Percentiles rank a stretch among this genome's conserved stretches.
phyloP scores from a whole-genome alignment of 2,888 invertebrate species.

The Gibbula magus region DNA sequence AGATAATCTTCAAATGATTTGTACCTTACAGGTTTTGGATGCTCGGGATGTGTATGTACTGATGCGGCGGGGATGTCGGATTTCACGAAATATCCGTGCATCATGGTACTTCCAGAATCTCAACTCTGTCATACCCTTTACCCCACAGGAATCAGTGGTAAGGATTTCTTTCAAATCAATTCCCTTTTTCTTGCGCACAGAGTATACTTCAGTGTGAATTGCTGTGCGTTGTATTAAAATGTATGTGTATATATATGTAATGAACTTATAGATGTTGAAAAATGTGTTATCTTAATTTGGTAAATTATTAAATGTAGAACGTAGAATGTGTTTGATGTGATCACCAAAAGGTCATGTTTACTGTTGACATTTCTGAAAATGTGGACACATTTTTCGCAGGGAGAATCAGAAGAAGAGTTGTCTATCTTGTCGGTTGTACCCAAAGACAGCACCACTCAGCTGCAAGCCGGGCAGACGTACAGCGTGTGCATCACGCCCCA shows the following conservation, averaged over 20 bases:
- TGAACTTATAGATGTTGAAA: too few relatives aligned
- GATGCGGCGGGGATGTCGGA: constrained; percentile 83
- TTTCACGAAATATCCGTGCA: constrained; percentile 84
- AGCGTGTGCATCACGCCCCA: constrained; percentile 61
- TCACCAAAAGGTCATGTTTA: neutral
- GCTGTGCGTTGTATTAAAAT: too few relatives aligned
- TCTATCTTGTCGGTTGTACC: constrained; percentile 82
- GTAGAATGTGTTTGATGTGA: too few relatives aligned
- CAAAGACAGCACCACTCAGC: constrained; percentile 45
- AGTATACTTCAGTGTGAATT: too few relatives aligned
- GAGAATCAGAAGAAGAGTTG: constrained; percentile 77
- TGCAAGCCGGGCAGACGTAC: constrained; percentile 51
- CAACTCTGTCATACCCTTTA: constrained; percentile 79
- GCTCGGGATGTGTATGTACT: constrained; percentile 81
- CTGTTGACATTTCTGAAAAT: neutral
- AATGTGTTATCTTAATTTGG: too few relatives aligned
- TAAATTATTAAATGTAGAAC: too few relatives aligned
- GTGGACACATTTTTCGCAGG: neutral
- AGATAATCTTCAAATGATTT: neutral
- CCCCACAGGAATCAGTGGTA: constrained; percentile 66
- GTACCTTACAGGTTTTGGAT: constrained; percentile 45
- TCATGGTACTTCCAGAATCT: constrained; percentile 85
- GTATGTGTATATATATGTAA: too few relatives aligned
- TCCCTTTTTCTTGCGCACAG: too few relatives aligned
- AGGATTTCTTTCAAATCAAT: neutral